phyloP scores from a whole-genome alignment of 2,888 invertebrate species.

The Petrolisthes manimaculis region DNA sequence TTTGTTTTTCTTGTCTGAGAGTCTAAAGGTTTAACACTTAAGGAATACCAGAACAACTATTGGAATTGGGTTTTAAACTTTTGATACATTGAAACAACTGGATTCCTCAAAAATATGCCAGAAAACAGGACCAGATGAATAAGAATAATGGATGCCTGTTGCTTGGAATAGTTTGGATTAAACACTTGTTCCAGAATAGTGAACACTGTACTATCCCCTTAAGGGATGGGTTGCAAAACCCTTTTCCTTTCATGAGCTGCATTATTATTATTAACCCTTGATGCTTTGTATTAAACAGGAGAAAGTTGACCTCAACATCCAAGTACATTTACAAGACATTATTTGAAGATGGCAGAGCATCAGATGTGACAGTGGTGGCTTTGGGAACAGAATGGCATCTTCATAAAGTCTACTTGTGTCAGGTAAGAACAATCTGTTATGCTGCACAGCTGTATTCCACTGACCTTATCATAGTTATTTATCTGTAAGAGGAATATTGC shows the following conservation, averaged over 20 bases:
- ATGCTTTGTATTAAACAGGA: constrained; percentile 68
- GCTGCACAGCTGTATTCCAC: no score
- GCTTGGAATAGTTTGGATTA: no score
- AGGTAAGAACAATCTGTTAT: constrained; percentile 34
- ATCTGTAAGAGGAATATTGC: no score
- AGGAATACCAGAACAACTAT: not conserved
- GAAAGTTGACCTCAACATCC: constrained; percentile 79
- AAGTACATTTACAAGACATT: constrained; percentile 84
- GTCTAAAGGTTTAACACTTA: no score
- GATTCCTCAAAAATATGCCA: not conserved
- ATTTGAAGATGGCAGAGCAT: constrained; percentile 81
- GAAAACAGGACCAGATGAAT: no score
- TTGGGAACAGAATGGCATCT: constrained; percentile 80
- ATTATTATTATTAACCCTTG: not conserved
- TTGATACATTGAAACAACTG: not conserved
- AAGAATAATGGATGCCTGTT: no score
- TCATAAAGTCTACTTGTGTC: constrained; percentile 82
- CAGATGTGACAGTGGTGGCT: constrained; percentile 81
- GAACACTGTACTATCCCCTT: no score
- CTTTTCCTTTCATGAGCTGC: not conserved
- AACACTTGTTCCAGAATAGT: no score
- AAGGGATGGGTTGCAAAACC: not conserved
- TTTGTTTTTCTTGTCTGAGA: no score
- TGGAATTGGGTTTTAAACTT: not conserved
- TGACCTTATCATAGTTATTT: no score